Conservation (phyloP, 2,888 invertebrate species). For the Machimus atricapillus region DNA sequence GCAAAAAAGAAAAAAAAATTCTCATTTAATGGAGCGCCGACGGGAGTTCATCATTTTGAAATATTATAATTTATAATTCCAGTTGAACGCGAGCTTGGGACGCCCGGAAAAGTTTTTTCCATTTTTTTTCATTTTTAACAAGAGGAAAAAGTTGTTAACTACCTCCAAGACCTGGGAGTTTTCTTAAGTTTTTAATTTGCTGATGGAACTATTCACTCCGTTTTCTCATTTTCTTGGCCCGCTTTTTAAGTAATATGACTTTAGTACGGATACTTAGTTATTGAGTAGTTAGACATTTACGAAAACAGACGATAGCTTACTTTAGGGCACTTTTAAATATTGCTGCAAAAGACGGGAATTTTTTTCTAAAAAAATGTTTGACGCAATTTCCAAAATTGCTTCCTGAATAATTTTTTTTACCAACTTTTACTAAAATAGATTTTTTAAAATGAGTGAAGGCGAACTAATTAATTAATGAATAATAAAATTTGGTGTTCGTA, state of each 20-base stretch:
- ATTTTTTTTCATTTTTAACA: not conserved
- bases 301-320: not conserved
- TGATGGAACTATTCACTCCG: not conserved
- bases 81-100: not conserved
- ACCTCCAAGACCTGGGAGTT: not conserved
- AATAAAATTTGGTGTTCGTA: too few species aligned
- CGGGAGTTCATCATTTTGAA: slow-evolving; percentile 1
- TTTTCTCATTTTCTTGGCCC: not conserved
- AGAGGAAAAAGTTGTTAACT: not conserved
- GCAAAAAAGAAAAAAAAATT: not conserved
- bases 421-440: too few species aligned
- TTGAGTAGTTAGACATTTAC: not conserved
- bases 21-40: not conserved
- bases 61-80: slow-evolving; percentile 7
- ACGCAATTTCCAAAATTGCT: not conserved
- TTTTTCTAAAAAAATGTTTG: not conserved
- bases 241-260: not conserved
- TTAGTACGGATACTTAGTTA: not conserved
- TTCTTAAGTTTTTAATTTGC: slow-evolving; percentile 16
- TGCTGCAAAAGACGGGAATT: not conserved
- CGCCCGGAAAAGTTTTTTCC: not conserved
- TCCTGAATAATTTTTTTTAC: too few species aligned
- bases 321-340: not conserved
- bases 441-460: too few species aligned
- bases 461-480: too few species aligned